Evolutionary conservation across 2,797 vertebrate genomes (phyloP).

Genomic region (Cyclura pinguis): DNA sequence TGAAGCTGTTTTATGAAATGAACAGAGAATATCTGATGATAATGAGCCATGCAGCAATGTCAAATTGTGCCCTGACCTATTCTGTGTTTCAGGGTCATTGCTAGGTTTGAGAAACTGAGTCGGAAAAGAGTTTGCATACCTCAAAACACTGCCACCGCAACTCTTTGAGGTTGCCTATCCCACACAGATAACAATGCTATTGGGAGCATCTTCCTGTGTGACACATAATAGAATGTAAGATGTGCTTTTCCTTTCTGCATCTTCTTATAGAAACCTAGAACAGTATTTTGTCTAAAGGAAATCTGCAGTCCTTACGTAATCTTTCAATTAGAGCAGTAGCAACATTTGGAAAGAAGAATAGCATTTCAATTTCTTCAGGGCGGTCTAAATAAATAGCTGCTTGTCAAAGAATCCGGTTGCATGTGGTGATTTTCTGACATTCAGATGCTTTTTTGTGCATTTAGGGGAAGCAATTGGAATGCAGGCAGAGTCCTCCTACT

Average conservation of each 20-base stretch:
- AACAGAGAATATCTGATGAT: not conserved
- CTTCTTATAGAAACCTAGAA: constrained; percentile 6
- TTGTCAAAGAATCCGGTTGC: constrained; percentile 42
- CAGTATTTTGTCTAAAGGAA: constrained; percentile 13
- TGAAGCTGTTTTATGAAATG: not conserved
- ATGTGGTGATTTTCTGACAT: constrained; percentile 41
- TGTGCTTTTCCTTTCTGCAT: not conserved
- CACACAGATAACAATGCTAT: not conserved
- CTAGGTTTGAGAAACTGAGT: not conserved
- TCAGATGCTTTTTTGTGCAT: constrained; percentile 10
- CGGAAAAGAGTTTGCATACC: not conserved
- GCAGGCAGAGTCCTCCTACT: constrained; percentile 18
- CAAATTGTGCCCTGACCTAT: not conserved
- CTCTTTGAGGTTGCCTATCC: not conserved
- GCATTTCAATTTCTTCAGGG: constrained; percentile 34
- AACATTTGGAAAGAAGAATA: not conserved
- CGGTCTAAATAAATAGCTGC: constrained; percentile 3
- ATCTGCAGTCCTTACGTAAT: not conserved
- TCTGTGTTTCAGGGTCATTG: not conserved
- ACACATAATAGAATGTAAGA: not conserved
- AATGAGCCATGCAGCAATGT: not conserved
- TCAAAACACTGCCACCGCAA: not conserved
- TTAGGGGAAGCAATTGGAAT: constrained; percentile 38
- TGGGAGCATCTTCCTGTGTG: not conserved
- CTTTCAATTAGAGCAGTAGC: constrained; percentile 30